Conservation (phyloP, 2,113 vertebrate genomes). For the Lophura nycthemera region DNA sequence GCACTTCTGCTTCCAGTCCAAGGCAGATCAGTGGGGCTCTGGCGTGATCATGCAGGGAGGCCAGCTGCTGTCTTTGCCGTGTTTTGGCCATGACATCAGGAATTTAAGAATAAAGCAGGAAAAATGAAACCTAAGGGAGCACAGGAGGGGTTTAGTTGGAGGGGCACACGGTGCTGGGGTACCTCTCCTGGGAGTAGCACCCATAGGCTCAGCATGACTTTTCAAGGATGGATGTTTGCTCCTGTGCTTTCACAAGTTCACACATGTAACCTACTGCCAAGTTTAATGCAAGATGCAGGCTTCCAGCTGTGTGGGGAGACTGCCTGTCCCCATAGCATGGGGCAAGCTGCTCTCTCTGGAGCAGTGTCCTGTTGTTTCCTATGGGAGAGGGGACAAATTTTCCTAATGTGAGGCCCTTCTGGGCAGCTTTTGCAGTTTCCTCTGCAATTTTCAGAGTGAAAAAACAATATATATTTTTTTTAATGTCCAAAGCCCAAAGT, state of each 20-base stretch:
- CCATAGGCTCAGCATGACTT: accelerated
- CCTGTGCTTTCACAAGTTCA: accelerated
- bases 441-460: neutral
- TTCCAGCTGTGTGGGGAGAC: neutral
- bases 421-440: neutral
- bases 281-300: neutral
- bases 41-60: accelerated
- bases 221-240: accelerated
- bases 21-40: neutral
- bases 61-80: neutral
- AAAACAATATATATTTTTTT: neutral
- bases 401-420: accelerated
- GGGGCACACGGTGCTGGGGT: accelerated
- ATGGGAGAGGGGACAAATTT: neutral
- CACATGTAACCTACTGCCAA: accelerated
- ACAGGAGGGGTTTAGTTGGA: neutral
- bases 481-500: neutral
- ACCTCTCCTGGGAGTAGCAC: neutral
- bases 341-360: neutral
- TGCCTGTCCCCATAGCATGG: neutral
- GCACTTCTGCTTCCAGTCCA: neutral
- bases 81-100: neutral
- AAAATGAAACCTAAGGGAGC: neutral
- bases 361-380: neutral
- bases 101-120: neutral